These are phyloP conservation scores for Xiphophorus hellerii DNA, from an alignment of 2,113 vertebrate species.

Conservation along the genomic window DNA sequence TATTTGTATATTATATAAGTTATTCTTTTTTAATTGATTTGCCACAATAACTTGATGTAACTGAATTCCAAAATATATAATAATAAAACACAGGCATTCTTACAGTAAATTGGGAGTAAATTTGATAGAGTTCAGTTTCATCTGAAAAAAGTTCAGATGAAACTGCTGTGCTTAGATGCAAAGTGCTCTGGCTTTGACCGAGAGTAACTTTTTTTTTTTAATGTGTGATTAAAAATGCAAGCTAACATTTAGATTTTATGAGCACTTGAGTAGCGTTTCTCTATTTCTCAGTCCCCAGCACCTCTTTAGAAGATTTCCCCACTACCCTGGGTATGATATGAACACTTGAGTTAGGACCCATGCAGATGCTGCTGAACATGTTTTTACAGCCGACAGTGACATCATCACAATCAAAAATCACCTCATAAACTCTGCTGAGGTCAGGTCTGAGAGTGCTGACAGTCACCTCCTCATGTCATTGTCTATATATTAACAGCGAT, in stretches of 20 bases:
- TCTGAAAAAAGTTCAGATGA: neutral
- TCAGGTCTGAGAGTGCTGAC: conserved; percentile 53
- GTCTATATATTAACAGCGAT: conserved; percentile 55
- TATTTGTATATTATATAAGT: no score
- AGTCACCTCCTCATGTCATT: conserved; percentile 27
- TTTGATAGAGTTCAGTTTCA: no score
- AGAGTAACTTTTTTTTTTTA: neutral
- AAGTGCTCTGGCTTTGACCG: neutral
- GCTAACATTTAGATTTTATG: neutral
- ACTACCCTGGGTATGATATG: conserved; percentile 20
- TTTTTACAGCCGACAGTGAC: conserved; percentile 75
- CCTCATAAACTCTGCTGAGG: conserved; percentile 62
- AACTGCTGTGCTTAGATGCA: neutral
- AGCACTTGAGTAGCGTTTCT: neutral
- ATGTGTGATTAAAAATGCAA: neutral
- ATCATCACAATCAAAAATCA: conserved; percentile 67
- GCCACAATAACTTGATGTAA: no score
- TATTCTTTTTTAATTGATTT: no score
- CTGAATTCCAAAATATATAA: no score
- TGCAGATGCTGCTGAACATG: conserved; percentile 39
- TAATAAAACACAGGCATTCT: no score
- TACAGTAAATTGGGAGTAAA: no score
- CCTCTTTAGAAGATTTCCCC: conserved; percentile 40
- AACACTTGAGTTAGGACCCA: conserved; percentile 60
- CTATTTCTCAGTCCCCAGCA: conserved; percentile 8